Evolutionary conservation across 2,113 vertebrate species (phyloP), one percentile per base, ranked within the genome.

Genomic region (Holacanthus passer): DNA sequence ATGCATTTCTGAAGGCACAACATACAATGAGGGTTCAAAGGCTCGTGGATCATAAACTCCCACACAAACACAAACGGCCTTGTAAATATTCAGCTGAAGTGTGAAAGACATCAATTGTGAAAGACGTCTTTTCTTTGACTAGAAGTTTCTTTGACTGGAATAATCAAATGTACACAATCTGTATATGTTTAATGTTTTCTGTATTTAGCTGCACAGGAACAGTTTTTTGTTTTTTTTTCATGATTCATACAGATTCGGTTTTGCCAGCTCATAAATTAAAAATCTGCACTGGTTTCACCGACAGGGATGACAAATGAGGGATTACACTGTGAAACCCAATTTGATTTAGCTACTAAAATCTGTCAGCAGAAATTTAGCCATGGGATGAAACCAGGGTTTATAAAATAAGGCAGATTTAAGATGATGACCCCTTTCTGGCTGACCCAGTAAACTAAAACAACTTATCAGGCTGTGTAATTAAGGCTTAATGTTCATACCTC

Each of bases 361-460:
- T 71, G 81, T 88, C 78, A 73, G 53, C 19, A 63, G 72, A 20
- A 60, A 79, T 72, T 77, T 53, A 82, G 31, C 70, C 65, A n/a
- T 4, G 22, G 48, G 32, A 77, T 65, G 58, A 68, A 81, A 56
- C 35, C 58, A 63, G 12, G 67, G 32, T 77, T 86, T 77, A 73
- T 29, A 50, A 70, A 68, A 68, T 77, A 41, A 73, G 19, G 62
- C 70, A 79, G 56, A 79, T 86, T 88, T 37, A 79, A 55, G 43
- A 86, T 56, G 45, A 74, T 27, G 79, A 68, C 52, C 73, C n/a
- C 24, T 72, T 78, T 83, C 63, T 75, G 55, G 45, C 52, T 79
- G 68, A 78, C 81, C 76, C 81, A 70, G 53, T 84, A 84, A 81
- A 77, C 72, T 69, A 27, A 83, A 85, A 58, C 29, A 27, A 79